phyloP scores from a whole-genome alignment of 2,113 vertebrate genomes.

The Agapornis roseicollis region DNA sequence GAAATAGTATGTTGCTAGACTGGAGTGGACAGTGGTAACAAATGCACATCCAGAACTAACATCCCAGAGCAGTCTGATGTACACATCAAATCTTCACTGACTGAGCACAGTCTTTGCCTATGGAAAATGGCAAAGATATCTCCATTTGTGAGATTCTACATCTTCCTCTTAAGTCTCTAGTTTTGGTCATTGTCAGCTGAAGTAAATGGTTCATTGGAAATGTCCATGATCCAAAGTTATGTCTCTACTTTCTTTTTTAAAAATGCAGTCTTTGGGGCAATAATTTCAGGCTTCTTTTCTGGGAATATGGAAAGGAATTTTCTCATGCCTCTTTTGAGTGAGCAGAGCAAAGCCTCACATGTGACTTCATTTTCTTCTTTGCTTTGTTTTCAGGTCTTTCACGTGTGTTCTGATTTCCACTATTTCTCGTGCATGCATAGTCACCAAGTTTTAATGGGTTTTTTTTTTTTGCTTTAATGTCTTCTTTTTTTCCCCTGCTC shows the following conservation, averaged over 20 bases:
- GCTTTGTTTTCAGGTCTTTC: background rate
- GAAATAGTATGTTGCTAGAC: background rate
- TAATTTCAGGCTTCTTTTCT: background rate
- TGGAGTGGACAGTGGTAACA: background rate
- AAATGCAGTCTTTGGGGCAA: background rate
- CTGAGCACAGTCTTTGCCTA: background rate
- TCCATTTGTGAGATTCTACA: rapidly evolving
- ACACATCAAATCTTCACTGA: rapidly evolving
- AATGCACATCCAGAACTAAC: background rate
- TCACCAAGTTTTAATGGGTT: background rate
- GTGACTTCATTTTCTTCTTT: background rate
- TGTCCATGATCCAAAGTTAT: background rate
- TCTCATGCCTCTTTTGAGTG: background rate
- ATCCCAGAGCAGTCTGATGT: background rate
- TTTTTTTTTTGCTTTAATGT: background rate
- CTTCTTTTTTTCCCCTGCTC: background rate
- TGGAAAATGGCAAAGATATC: background rate
- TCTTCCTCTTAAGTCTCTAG: background rate
- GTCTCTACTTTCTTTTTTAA: background rate
- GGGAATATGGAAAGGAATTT: background rate
- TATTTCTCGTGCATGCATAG: background rate
- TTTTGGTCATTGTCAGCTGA: background rate
- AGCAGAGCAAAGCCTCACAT: background rate
- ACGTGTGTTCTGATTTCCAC: background rate
- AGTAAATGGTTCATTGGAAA: background rate